phyloP scores from a whole-genome alignment of 2,888 invertebrate species.

The Syrphus vitripennis region DNA sequence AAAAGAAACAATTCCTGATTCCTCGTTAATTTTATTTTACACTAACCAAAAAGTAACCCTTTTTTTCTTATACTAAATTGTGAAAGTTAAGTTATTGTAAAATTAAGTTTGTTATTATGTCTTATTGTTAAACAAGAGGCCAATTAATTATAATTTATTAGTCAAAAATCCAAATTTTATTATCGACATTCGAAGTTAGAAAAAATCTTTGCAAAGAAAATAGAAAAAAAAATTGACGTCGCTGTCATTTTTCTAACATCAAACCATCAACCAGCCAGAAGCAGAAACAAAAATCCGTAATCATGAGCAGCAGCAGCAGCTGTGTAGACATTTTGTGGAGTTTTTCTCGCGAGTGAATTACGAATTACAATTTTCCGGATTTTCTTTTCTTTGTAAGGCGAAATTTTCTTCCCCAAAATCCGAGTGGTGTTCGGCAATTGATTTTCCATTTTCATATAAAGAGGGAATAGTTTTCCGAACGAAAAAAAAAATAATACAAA shows the following conservation, averaged over 20 bases:
- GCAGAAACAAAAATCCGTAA: conserved; percentile 33
- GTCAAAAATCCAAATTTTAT: conserved; percentile 19
- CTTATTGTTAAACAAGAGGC: neutral
- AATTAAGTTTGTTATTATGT: neutral
- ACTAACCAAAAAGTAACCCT: neutral
- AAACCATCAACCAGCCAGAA: conserved; percentile 36
- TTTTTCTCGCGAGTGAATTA: conserved; percentile 64
- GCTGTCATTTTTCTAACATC: conserved; percentile 53
- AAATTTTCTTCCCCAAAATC: conserved; percentile 27
- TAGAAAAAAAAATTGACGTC: conserved; percentile 51
- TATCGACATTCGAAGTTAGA: conserved; percentile 34
- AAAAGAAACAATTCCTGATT: conserved; percentile 50
- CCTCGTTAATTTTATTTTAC: conserved; percentile 10
- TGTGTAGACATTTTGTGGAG: conserved; percentile 70
- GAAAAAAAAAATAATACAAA: conserved; percentile 3
- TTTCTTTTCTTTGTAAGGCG: conserved; percentile 54
- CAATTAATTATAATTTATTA: neutral
- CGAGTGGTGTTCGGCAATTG: conserved; percentile 36
- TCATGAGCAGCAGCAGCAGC: conserved; percentile 59
- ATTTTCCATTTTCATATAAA: conserved; percentile 50
- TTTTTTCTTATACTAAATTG: conserved; percentile 12
- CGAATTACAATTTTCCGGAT: conserved; percentile 61
- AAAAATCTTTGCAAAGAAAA: conserved; percentile 26
- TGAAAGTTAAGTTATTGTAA: conserved; percentile 13
- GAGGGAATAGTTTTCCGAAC: neutral